A percentile compares a stretch with the other conserved stretches of the same genome.
These are phyloP conservation scores for Calcarius lapponicus DNA, from an alignment of 2,797 vertebrate species.

Conservation along the genomic window DNA sequence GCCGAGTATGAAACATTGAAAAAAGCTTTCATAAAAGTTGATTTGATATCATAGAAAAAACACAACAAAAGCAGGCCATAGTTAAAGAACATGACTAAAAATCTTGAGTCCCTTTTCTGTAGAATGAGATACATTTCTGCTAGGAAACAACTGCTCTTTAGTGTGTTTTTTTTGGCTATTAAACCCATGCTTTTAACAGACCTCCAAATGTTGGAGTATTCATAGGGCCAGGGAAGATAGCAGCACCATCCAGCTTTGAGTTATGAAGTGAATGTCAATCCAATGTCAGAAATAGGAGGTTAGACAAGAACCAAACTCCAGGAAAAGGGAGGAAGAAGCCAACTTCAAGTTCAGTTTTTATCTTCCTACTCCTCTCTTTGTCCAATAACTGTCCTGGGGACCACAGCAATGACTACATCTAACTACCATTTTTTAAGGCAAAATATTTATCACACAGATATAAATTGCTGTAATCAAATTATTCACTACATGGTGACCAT, in stretches of 20 bases:
- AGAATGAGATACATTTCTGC: neutral
- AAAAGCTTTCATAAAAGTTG: neutral
- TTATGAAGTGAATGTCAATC: neutral
- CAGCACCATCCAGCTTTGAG: neutral
- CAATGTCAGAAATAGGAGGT: neutral
- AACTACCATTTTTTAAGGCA: neutral
- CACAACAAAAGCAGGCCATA: neutral
- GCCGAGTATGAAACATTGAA: neutral
- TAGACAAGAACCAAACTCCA: neutral
- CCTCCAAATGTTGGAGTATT: neutral
- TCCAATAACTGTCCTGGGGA: neutral
- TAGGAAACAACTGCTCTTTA: neutral
- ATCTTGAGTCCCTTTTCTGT: neutral
- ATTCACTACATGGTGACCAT: neutral
- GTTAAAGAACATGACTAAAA: neutral
- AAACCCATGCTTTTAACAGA: neutral
- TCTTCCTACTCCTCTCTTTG: neutral
- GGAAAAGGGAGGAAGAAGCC: neutral
- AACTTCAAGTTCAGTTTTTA: neutral
- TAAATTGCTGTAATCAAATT: neutral
- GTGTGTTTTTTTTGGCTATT: accelerated
- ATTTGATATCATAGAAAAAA: neutral
- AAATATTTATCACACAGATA: neutral
- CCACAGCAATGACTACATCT: neutral
- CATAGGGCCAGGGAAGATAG: neutral